Percentiles rank a stretch among this genome's conserved stretches.
These are phyloP conservation scores for Gila robusta DNA, from an alignment of 2,797 vertebrate species.

Conservation along the genomic window DNA sequence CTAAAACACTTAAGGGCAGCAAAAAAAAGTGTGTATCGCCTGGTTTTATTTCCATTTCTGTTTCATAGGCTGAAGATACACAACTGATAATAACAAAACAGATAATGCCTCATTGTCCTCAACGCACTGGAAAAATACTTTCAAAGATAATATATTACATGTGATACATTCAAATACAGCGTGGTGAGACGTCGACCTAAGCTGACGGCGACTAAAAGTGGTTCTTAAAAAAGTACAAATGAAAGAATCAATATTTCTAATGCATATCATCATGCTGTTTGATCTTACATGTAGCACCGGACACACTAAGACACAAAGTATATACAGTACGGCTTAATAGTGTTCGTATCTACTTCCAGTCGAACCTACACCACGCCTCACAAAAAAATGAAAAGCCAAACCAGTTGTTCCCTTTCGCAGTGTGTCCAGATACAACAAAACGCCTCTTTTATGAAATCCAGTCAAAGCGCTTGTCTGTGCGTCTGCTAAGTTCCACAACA, in stretches of 20 bases:
- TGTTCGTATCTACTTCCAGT: slow-evolving; percentile 67
- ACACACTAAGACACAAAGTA: slow-evolving; percentile 51
- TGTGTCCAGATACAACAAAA: slow-evolving; percentile 79
- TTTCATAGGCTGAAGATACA: slow-evolving; percentile 42
- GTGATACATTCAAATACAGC: slow-evolving; percentile 69
- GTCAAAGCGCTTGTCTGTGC: slow-evolving; percentile 75
- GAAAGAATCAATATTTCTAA: slow-evolving; percentile 18
- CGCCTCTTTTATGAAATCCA: slow-evolving; percentile 80
- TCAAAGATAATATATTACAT: slow-evolving; percentile 67
- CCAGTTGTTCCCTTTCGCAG: slow-evolving; percentile 76
- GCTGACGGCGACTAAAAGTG: slow-evolving; percentile 44
- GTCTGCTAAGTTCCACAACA: slow-evolving; percentile 86
- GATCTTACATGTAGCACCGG: slow-evolving; percentile 43
- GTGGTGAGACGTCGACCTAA: slow-evolving; percentile 48
- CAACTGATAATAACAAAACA: slow-evolving; percentile 60
- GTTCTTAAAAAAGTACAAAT: slow-evolving; percentile 47
- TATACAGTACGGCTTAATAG: slow-evolving; percentile 59
- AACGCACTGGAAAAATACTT: slow-evolving; percentile 65
- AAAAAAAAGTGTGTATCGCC: neutral
- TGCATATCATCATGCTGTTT: slow-evolving; percentile 37
- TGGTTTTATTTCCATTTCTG: slow-evolving; percentile 51
- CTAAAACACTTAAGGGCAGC: neutral
- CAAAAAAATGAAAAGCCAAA: slow-evolving; percentile 58
- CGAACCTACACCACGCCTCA: slow-evolving; percentile 32
- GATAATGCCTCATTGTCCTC: slow-evolving; percentile 64